phyloP scores from a whole-genome alignment of 2,888 invertebrate genomes.

The Carterocephalus palaemon region DNA sequence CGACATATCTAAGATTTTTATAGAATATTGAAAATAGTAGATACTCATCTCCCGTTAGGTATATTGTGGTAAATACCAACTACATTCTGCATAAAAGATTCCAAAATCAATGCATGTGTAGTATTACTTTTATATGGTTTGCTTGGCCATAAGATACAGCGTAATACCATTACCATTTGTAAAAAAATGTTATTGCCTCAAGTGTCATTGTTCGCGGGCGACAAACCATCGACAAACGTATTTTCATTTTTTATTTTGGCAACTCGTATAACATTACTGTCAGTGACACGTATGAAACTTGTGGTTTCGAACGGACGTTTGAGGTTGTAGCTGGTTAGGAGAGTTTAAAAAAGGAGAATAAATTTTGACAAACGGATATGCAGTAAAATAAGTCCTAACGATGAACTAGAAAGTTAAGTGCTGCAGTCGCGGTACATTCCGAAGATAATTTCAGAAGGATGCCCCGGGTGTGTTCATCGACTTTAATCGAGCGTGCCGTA shows the following conservation, averaged over 20 bases:
- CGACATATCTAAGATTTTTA: no score
- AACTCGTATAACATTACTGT: slow-evolving; percentile 26
- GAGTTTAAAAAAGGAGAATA: slow-evolving; percentile 28
- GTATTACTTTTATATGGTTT: slow-evolving; percentile 5
- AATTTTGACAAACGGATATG: slow-evolving; percentile 30
- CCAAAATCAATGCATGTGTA: neutral
- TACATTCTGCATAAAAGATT: no score
- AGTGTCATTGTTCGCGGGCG: slow-evolving; percentile 26
- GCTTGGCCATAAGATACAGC: slow-evolving; percentile 15
- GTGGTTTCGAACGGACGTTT: slow-evolving; percentile 28
- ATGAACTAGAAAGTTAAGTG: slow-evolving; percentile 44
- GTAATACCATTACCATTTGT: slow-evolving; percentile 21
- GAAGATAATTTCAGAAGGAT: slow-evolving; percentile 41
- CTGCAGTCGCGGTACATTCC: slow-evolving; percentile 41
- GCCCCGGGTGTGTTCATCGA: slow-evolving; percentile 29
- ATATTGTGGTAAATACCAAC: no score
- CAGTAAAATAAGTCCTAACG: slow-evolving; percentile 59
- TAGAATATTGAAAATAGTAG: no score
- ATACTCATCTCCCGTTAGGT: no score
- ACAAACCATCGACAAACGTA: slow-evolving; percentile 24
- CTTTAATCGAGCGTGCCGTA: slow-evolving; percentile 35
- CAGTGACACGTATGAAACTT: slow-evolving; percentile 26
- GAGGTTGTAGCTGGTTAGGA: slow-evolving; percentile 31
- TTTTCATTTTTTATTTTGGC: slow-evolving; percentile 24
- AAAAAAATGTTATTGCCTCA: slow-evolving; percentile 22